Evolutionary conservation across 2,888 invertebrate genomes (phyloP).

Genomic region (Oegoconia quadripuncta): DNA sequence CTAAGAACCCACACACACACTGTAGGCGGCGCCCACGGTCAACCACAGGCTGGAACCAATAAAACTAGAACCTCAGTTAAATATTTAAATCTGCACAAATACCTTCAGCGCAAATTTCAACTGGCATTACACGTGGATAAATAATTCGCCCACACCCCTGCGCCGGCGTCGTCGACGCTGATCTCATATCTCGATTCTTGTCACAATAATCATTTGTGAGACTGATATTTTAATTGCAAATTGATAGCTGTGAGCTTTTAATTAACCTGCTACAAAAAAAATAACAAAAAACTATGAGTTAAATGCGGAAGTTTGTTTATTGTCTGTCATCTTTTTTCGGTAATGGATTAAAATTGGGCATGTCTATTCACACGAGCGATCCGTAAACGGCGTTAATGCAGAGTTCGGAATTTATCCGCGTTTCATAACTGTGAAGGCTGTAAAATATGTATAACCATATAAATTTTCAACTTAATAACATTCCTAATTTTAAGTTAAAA

Average conservation of each 20-base stretch:
- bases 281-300: constrained; percentile 16
- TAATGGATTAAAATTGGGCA: background rate
- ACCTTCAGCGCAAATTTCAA: constrained; percentile 20
- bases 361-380: no score
- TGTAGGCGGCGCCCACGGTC: constrained; percentile 42
- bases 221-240: constrained; percentile 60
- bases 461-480: no score
- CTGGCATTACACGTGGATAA: constrained; percentile 32
- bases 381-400: no score
- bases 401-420: no score
- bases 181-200: constrained; percentile 57
- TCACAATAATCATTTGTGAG: constrained; percentile 49
- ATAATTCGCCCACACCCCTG: constrained; percentile 35
- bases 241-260: constrained; percentile 42
- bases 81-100: background rate
- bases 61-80: constrained; percentile 18
- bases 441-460: no score
- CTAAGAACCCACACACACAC: constrained; percentile 43
- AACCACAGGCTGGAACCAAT: constrained; percentile 28
- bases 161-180: constrained; percentile 27
- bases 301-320: constrained; percentile 34
- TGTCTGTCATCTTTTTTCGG: constrained; percentile 20
- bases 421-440: no score
- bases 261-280: constrained; percentile 28
- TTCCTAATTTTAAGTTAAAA: no score